Base-by-base conservation (phyloP, 2,113 vertebrate species). In the Xiphorhynchus elegans region DNA sequence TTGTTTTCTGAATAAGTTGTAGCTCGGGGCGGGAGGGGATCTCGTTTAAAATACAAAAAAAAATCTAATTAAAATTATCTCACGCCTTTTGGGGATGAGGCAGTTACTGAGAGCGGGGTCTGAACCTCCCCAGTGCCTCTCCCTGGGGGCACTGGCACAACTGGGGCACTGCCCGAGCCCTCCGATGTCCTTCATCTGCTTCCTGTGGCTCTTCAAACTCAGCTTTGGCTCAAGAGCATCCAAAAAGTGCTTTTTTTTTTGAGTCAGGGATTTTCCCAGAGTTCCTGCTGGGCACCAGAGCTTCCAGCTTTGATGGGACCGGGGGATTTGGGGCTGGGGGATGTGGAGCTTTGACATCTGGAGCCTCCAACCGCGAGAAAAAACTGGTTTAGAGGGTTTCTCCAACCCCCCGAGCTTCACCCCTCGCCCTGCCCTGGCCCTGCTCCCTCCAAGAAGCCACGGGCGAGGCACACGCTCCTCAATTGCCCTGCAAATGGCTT, bases 221-320 rank as follows among this genome's bases (percentile, higher is more conserved):
- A 12, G 37, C 56, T 40, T 56, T 1, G 0, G 40, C 12, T 6
- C 24, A 6, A 6, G 29, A 39, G 19, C 1, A 5, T 9, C 25
- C 2, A 4, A 20, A 50, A 77, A 44, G 37, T 31, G n/a, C 3
- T 29, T 91, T 73, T 28, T 8, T 47, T 11, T 28, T 7, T 47
- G 9, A 7, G 40, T 42, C 6, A 42, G 59, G 53, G 78, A 42
- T 76, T 74, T 59, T 31, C 31, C 75, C 67, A 13, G 21, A 12
- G 31, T 35, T 46, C 46, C 62, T 1, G 1, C 19, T 8, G 15
- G 1, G 46, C 74, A 16, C 2, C 3, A 31, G 39, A 46, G 33
- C 35, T 42, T 53, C 24, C 52, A 11, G 69, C 33, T 7, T 1
- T 1, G 7, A 7, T 0, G 12, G 35, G 6, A 25, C 26, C 1